phyloP scores from a whole-genome alignment of 2,888 invertebrate genomes.

The Mellilla xanthometata region DNA sequence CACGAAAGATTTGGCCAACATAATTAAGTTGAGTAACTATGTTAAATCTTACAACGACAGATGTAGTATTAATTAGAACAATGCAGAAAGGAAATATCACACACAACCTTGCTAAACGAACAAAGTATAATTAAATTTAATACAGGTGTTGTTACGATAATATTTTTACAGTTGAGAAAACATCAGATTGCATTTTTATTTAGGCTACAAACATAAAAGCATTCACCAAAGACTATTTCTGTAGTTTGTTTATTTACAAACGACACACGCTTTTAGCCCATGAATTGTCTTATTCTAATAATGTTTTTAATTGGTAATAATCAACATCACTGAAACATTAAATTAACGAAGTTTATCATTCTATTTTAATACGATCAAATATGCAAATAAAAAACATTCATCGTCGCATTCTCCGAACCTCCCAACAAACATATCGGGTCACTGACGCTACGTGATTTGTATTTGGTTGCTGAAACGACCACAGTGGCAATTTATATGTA shows the following conservation, averaged over 20 bases:
- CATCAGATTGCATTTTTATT: constrained; percentile 25
- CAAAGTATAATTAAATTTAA: constrained; percentile 16
- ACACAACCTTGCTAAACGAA: constrained; percentile 15
- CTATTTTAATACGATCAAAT: too few relatives aligned
- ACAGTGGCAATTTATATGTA: constrained; percentile 44
- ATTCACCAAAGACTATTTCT: constrained; percentile 8
- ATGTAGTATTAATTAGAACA: constrained; percentile 5
- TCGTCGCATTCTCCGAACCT: constrained; percentile 36
- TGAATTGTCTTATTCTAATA: constrained; percentile 6
- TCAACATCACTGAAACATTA: constrained; percentile 1
- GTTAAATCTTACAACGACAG: constrained; percentile 5
- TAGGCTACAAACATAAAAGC: constrained; percentile 27
- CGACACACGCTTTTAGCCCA: constrained; percentile 10
- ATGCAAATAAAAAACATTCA: too few relatives aligned
- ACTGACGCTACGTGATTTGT: constrained; percentile 58
- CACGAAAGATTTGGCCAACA: constrained; percentile 32
- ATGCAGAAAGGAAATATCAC: constrained; percentile 10
- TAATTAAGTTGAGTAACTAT: constrained; percentile 34
- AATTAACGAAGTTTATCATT: too few relatives aligned
- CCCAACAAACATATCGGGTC: constrained; percentile 53
- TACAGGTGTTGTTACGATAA: constrained; percentile 14
- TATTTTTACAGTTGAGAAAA: constrained; percentile 17
- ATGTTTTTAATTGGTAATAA: too few relatives aligned
- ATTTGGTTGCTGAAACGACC: constrained; percentile 47
- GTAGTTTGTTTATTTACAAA: constrained; percentile 15